phyloP scores from a whole-genome alignment of 2,888 invertebrate species.

The Eledone cirrhosa region DNA sequence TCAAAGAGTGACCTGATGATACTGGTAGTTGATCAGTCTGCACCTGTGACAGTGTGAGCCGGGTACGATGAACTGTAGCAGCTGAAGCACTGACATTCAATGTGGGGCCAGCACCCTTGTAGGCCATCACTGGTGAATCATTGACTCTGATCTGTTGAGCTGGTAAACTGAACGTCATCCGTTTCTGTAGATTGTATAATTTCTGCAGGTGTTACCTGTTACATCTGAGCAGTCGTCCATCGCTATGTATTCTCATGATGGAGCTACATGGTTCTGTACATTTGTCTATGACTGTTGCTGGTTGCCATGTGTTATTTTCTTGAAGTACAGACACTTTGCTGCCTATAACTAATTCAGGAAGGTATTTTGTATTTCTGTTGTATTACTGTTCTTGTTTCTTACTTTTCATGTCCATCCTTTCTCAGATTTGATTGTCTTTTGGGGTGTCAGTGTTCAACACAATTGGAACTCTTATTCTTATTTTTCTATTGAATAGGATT shows the following conservation, averaged over 20 bases:
- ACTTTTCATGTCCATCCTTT: no score
- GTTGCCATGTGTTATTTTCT: background rate
- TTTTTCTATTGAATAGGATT: background rate
- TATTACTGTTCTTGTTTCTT: no score
- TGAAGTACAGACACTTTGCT: no score
- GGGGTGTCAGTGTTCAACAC: background rate
- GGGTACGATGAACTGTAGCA: no score
- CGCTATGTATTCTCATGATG: background rate
- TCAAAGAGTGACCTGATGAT: background rate
- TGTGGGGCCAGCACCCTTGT: background rate
- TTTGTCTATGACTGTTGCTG: background rate
- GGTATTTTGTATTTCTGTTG: no score
- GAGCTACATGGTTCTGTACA: background rate
- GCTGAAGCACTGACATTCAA: background rate
- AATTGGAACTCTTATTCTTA: background rate
- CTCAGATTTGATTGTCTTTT: no score
- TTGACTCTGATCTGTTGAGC: no score
- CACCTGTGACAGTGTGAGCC: no score
- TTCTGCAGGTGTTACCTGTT: background rate
- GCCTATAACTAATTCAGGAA: no score
- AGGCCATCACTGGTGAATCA: background rate
- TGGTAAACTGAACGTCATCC: no score
- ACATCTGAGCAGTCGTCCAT: background rate
- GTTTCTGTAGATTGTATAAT: background rate
- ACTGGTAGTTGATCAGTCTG: background rate